These are phyloP conservation scores for Hetaerina americana DNA, from an alignment of 1,140 invertebrate genomes.

Conservation along the genomic window DNA sequence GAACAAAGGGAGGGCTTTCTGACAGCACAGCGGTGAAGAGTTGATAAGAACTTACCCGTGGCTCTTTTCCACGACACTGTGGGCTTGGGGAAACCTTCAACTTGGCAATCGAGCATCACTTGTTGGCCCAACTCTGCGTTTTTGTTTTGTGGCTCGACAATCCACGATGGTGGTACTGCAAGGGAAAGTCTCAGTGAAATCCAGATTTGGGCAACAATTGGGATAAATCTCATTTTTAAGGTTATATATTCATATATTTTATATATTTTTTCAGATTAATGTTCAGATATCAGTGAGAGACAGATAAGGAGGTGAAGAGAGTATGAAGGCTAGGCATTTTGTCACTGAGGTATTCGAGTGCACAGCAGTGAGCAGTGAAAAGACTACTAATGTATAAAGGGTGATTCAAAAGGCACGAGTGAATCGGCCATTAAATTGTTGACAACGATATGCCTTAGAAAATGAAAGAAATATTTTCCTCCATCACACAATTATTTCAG, in stretches of 20 bases:
- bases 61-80: slow-evolving; percentile 35
- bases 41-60: slow-evolving; percentile 15
- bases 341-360: not conserved
- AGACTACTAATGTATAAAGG: no score
- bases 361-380: not conserved
- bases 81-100: slow-evolving; percentile 32
- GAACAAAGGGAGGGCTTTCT: not conserved
- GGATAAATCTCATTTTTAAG: no score
- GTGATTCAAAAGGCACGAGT: not conserved
- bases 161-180: slow-evolving; percentile 39
- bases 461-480: no score
- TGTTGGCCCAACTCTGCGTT: slow-evolving; percentile 29
- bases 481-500: no score
- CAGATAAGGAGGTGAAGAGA: not conserved
- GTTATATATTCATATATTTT: not conserved
- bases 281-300: not conserved
- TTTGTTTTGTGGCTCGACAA: slow-evolving; percentile 33
- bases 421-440: no score
- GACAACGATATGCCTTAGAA: no score
- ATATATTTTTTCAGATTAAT: not conserved
- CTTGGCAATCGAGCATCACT: slow-evolving; percentile 32
- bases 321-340: not conserved
- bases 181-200: not conserved
- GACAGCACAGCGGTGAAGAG: no score
- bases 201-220: not conserved